phyloP scores from a whole-genome alignment of 2,888 invertebrate genomes.

The Morpho achilles region DNA sequence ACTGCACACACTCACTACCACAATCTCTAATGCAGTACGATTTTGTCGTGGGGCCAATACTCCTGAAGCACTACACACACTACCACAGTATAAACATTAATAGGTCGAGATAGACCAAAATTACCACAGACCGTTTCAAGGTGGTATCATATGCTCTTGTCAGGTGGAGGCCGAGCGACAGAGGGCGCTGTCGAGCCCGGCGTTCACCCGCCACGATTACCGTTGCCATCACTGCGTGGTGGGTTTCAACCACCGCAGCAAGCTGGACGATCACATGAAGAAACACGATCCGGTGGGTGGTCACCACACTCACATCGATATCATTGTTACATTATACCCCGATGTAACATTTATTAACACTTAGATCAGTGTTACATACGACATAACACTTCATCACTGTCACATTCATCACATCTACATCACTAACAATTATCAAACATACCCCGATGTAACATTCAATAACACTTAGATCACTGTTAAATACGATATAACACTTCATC shows the following conservation, averaged over 20 bases:
- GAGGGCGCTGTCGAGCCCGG: constrained; percentile 32
- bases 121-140: constrained; percentile 46
- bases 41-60: no score
- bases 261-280: constrained; percentile 51
- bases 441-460: not conserved
- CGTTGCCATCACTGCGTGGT: constrained; percentile 50
- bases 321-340: not conserved
- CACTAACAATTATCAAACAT: not conserved
- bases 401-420: no score
- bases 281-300: constrained; percentile 51
- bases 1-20: not conserved
- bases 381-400: not conserved
- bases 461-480: not conserved
- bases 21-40: no score
- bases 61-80: no score
- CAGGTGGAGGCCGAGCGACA: constrained; percentile 55
- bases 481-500: not conserved
- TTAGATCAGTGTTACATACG: not conserved
- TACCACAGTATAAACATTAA: no score
- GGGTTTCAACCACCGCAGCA: constrained; percentile 59
- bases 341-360: not conserved
- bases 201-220: constrained; percentile 48
- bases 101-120: no score
- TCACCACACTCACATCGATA: not conserved
- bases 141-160: constrained; percentile 30